Evolutionary conservation across 2,113 vertebrate species (phyloP), one percentile per base, ranked within the genome.

Genomic region (Eulemur macaco): DNA sequence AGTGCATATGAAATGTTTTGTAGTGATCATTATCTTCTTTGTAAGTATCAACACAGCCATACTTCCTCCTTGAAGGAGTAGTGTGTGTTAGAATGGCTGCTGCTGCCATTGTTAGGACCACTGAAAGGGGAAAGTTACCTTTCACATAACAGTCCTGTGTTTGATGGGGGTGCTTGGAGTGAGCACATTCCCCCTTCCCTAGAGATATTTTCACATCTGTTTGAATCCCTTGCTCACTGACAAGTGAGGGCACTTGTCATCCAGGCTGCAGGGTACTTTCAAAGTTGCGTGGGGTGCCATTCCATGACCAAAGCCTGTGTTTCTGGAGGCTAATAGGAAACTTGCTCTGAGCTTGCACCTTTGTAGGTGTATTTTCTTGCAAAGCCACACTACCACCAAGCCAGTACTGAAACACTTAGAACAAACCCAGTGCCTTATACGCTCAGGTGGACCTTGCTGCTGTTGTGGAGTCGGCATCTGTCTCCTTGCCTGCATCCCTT

Each of bases 1-100:
- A 88, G 50, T 63, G 45, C 71, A 45, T 87, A 27, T 60, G 60
- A 18, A 92, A 1, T 84, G 42, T 50, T 80, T 86, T 8, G 17
- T 71, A 14, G 85, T 29, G 54, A 37, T 73, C 56, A n/a, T 74
- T 54, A 29, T 69, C 56, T 86, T 77, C 56, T 89, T 77, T n/a
- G 4, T 66, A 69, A 64, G 15, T 56, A 31, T 92, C 69, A 94
- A 31, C 34, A n/a, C 21, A 63, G 42, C 52, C 23, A 12, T 25
- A 8, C 47, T 69, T 95, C 8, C 54, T 58, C 37, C 95, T 60
- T 20, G 31, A 90, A 54, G 17, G 47, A 60, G 12, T 3, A 87
- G 34, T 37, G 15, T 50, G 29, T 52, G 39, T 80, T 83, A 64
- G 52, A 37, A 18, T 71, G n/a, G 21, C 85, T 64, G 13, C 63